A percentile compares a stretch with the other conserved stretches of the same genome.
phyloP scores from a whole-genome alignment of 2,113 vertebrate species.

The Ictidomys tridecemlineatus region DNA sequence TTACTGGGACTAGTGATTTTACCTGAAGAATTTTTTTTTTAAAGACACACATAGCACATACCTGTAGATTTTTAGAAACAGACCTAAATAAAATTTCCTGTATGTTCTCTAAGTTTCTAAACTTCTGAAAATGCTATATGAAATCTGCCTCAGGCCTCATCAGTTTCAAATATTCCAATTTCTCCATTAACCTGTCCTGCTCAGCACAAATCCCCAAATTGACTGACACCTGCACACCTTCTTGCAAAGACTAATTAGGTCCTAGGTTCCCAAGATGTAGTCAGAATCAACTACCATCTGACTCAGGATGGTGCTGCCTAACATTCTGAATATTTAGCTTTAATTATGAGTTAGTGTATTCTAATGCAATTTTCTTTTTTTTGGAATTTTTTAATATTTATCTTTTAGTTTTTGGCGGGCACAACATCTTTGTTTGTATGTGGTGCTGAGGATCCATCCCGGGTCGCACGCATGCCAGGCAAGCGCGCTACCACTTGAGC shows the following conservation, averaged over 20 bases:
- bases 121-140: conserved; percentile 53
- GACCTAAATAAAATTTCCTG: conserved; percentile 22
- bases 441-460: no score
- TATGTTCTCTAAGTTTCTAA: conserved; percentile 29
- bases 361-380: conserved; percentile 59
- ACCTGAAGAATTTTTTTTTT: not conserved
- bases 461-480: no score
- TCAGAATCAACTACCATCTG: conserved; percentile 67
- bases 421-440: no score
- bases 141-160: conserved; percentile 64
- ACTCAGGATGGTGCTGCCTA: conserved; percentile 35
- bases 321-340: conserved; percentile 66
- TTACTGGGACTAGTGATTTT: not conserved
- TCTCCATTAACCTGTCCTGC: conserved; percentile 64
- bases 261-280: conserved; percentile 63
- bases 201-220: conserved; percentile 63
- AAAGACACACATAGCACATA: not conserved
- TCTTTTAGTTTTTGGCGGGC: no score
- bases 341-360: conserved; percentile 73
- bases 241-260: conserved; percentile 77
- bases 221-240: conserved; percentile 65
- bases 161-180: conserved; percentile 67
- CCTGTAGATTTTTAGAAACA: conserved; percentile 34
- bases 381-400: no score
- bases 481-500: no score